Evolutionary conservation across 2,113 vertebrate species (phyloP), one percentile per base, ranked within the genome.

Genomic region (Pipa parva): DNA sequence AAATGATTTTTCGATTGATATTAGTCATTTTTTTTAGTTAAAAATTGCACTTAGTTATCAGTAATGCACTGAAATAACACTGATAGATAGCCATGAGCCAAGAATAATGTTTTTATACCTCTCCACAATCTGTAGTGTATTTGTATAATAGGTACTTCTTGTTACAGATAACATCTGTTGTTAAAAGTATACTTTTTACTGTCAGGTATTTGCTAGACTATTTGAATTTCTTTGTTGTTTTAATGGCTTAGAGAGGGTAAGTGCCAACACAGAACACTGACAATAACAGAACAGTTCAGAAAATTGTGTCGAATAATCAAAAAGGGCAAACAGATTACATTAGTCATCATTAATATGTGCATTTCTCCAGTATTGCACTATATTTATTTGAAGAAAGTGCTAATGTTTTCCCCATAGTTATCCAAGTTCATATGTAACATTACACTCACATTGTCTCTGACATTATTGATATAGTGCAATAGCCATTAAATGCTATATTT

Each of bases 51-150:
- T 36, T 56, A 58, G 18, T 33, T 20, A 31, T 31, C 17, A 18
- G 15, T 29, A 21, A 10, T 37, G 31, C 20, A 18, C 20, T 33
- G 52, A 26, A 31, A 52, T 5, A 25, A 26, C 24, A 15, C 3
- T 13, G 22, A 25, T 52, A 52, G 22, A 25, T 52, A 52, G 22
- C 49, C 24, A 10, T 20, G n/a, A 36, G 17, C 18, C 27, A 36
- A 58, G 55, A 58, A 29, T 58, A 58, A 58, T 58, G 31, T 58
- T 58, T 36, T 58, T 58, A 33, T 13, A 26, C 18, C 29, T 36
- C 18, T 33, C 29, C 55, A 33, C 18, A 58, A 8, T 21, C 21
- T 22, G 9, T 36, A 36, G 31, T 36, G 37, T n/a, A 8, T 58
- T 7, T 58, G 21, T 31, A 17, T 22, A 58, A 37, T 29, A 20